Conservation (phyloP, 1,140 invertebrate genomes). For the Drosophila triauraria region DNA sequence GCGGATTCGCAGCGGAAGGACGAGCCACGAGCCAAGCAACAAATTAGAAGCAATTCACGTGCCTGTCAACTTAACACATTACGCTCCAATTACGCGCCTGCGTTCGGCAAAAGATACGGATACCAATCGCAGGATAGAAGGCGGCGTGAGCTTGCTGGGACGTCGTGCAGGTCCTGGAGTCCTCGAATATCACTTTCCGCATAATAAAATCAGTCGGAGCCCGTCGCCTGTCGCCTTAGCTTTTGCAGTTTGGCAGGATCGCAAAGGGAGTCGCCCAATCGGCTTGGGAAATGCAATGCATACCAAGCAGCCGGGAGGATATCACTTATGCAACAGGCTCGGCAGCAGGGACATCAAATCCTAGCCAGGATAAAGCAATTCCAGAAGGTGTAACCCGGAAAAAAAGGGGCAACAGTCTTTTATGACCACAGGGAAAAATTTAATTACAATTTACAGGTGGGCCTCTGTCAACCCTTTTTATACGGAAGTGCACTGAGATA, state of each 20-base stretch:
- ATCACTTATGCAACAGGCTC: slow-evolving; percentile 64
- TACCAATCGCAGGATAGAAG: not conserved
- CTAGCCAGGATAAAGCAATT: slow-evolving; percentile 21
- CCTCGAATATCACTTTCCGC: slow-evolving; percentile 65
- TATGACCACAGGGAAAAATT: slow-evolving; percentile 51
- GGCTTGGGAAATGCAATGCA: slow-evolving; percentile 72
- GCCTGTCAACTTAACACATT: slow-evolving; percentile 80
- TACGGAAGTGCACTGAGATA: not conserved
- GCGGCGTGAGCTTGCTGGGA: not conserved
- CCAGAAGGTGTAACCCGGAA: slow-evolving; percentile 19
- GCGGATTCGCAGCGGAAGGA: slow-evolving; percentile 8
- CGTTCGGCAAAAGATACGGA: slow-evolving; percentile 4
- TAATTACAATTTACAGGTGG: slow-evolving; percentile 77
- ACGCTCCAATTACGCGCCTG: slow-evolving; percentile 75
- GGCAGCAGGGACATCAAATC: slow-evolving; percentile 32
- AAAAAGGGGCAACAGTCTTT: slow-evolving; percentile 10
- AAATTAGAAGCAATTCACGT: slow-evolving; percentile 79
- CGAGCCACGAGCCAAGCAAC: slow-evolving; percentile 44
- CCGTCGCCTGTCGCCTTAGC: slow-evolving; percentile 50
- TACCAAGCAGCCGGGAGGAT: slow-evolving; percentile 56
- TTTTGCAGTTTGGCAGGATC: slow-evolving; percentile 35
- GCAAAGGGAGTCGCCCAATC: slow-evolving; percentile 38
- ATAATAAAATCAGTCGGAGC: slow-evolving; percentile 69
- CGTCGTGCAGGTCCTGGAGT: slow-evolving; percentile 11
- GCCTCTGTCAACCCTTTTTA: slow-evolving; percentile 40